Base-by-base conservation (phyloP, 53 echinoderm and acorn worm species). In the Stichopus horrens region DNA sequence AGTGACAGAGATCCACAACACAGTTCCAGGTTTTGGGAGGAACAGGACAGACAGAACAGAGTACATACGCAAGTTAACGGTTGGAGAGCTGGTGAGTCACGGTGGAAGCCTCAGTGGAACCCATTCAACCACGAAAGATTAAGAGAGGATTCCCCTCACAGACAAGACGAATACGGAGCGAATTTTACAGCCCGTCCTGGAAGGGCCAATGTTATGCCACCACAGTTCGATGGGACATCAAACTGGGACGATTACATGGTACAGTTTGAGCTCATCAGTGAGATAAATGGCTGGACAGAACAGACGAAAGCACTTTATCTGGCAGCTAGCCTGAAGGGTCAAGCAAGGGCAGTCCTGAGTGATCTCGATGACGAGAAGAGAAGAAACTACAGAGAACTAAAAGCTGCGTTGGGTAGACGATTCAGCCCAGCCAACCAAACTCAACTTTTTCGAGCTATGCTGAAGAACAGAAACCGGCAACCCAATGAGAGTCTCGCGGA, bases 251-350 rank as follows among this genome's bases (percentile, higher is more conserved):
- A 90, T 55, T 93, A 93, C 73, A 22, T 74, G 55, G 83, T 90
- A 10, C 93, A 93, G 78, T 91, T 91, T 71, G 91, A 93, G 55
- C 23, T 91, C 21, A 21, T 93, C 7, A 58, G 89, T 5, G 91
- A 93, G 55, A 10, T 89, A 58, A 89, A 91, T 86, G 60, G 86
- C 13, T 93, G 91, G 91, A 53, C 84, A 37, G 80, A 86, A n/a
- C 8, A 58, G 20, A 57, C 4, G 23, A 83, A 83, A 23, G 83
- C 83, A 9, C 59, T 83, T 16, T 23, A 83, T 7, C n/a, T 83
- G 59, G 83, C 83, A 7, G 83, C 83, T 21, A 83, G 83, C 21
- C 57, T 83, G 21, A 83, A 83, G 37, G 60, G 83, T 16, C 83
- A 83, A 13, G 83, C 83, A n/a, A 58, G 83, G 37, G 83, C 59